Evolutionary conservation across 2,113 vertebrate genomes (phyloP), one percentile per base, ranked within the genome.

Genomic region (Sinocyclocheilus rhinocerous): DNA sequence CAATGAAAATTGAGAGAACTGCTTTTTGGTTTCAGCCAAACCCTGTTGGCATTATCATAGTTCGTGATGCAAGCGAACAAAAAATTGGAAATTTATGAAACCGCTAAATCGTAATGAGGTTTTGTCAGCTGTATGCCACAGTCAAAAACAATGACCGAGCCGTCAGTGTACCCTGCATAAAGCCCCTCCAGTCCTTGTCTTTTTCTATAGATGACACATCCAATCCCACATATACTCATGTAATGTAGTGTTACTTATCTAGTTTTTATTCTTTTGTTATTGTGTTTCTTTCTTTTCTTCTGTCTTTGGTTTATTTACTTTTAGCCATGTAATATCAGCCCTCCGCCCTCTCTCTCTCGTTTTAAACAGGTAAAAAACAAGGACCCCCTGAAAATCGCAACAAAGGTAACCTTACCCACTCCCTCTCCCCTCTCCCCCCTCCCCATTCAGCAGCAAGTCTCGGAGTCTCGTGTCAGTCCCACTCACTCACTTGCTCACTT

Each of bases 301-400:
- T 94, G 90, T 88, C 69, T 93, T 93, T 94, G 84, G 86, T 94
- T 93, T 86, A 88, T 90, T 91, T 91, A 90, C 91, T 92, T 95
- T 93, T 93, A 94, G 92, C 93, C 95, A 95, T 96, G 93, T 95
- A 95, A 83, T 89, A 94, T 95, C 94, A 96, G 95, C 94, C 93
- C 93, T 95, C 95, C 95, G 94, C 95, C 94, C 95, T 95, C 93
- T 95, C 96, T 97, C 96, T 96, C 96, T 98, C 95, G 84, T 89
- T 98, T 95, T 95, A 95, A 99, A 99, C 97, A 99, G 98, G 98
- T 98, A 99, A 98, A 99, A 99, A 99, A 97, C 96, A 96, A 95
- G 98, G 97, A 97, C 95, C 96, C 96, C 95, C 97, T 16, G 98
- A 99, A 98, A 99, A 99, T 97, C 98, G 97, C 97, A 99, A 99